Evolutionary conservation across 1,140 invertebrate species (phyloP).

Genomic region (Trachymyrmex cornetzi): DNA sequence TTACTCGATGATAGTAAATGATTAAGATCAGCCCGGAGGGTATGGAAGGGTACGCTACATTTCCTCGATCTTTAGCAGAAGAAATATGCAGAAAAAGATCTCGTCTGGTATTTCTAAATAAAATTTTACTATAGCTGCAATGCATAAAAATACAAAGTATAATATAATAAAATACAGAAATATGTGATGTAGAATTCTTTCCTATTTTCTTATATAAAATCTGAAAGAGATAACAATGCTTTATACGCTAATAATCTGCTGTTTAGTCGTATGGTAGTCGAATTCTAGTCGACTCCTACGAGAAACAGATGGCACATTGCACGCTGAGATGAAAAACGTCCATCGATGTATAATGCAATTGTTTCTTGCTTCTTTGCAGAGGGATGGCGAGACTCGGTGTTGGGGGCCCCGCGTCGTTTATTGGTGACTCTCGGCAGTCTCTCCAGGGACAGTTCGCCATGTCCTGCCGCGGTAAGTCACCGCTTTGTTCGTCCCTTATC

Average conservation of each 20-base stretch:
- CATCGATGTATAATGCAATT: conserved; percentile 67
- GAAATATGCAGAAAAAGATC: not conserved
- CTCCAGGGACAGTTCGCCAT: conserved; percentile 84
- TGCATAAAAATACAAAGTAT: not conserved
- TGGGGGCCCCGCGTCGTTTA: conserved; percentile 85
- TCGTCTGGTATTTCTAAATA: not conserved
- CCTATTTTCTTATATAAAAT: not conserved
- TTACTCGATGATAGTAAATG: not conserved
- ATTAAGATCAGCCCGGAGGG: not conserved
- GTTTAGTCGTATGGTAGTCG: not conserved
- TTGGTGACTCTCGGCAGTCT: conserved; percentile 84
- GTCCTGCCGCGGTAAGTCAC: conserved; percentile 82
- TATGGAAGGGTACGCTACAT: not conserved
- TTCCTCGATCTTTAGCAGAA: not conserved
- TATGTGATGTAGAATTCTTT: not conserved
- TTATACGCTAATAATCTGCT: not conserved
- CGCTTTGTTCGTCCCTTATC: conserved; percentile 65
- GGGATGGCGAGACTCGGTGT: conserved; percentile 86
- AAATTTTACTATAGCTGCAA: not conserved
- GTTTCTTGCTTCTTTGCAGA: conserved; percentile 81
- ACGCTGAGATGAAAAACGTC: conserved; percentile 44
- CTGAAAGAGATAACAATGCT: not conserved
- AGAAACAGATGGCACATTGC: conserved; percentile 51
- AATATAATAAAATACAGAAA: not conserved
- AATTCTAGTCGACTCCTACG: not conserved